phyloP scores from a whole-genome alignment of 1,140 invertebrate species.

The Dufourea novaeangliae region DNA sequence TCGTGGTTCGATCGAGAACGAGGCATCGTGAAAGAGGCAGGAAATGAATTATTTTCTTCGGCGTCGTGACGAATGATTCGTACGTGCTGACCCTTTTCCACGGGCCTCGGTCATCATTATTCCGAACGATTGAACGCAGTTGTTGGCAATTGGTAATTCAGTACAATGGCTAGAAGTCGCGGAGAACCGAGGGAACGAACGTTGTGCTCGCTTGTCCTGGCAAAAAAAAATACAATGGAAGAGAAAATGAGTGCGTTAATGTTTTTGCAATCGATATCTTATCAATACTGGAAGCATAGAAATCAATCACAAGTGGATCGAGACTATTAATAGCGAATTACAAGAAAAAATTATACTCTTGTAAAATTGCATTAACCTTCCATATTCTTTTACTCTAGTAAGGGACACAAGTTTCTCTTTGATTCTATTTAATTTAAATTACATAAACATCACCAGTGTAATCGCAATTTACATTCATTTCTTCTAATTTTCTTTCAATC shows the following conservation, averaged over 20 bases:
- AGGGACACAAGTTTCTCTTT: too few species aligned
- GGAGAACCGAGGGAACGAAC: not conserved
- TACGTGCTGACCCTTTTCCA: conserved; percentile 30
- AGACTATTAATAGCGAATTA: too few species aligned
- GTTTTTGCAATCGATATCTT: not conserved
- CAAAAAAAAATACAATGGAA: not conserved
- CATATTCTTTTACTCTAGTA: too few species aligned
- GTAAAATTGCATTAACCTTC: too few species aligned
- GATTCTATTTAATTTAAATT: too few species aligned
- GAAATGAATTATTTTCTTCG: conserved; percentile 49
- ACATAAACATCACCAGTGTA: too few species aligned
- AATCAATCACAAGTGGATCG: not conserved
- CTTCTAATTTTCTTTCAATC: too few species aligned
- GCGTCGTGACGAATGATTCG: conserved; percentile 50
- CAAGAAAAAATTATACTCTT: too few species aligned
- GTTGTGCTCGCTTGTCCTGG: too few species aligned
- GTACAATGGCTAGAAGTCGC: conserved; percentile 55
- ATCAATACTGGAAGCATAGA: not conserved
- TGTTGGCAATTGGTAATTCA: conserved; percentile 70
- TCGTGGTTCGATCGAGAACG: not conserved
- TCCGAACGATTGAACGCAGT: conserved; percentile 69
- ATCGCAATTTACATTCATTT: too few species aligned
- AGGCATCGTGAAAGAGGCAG: conserved; percentile 33
- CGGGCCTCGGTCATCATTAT: conserved; percentile 58
- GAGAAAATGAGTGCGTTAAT: not conserved